Evolutionary conservation across 2,797 vertebrate species (phyloP).

Genomic region (Denticeps clupeoides): DNA sequence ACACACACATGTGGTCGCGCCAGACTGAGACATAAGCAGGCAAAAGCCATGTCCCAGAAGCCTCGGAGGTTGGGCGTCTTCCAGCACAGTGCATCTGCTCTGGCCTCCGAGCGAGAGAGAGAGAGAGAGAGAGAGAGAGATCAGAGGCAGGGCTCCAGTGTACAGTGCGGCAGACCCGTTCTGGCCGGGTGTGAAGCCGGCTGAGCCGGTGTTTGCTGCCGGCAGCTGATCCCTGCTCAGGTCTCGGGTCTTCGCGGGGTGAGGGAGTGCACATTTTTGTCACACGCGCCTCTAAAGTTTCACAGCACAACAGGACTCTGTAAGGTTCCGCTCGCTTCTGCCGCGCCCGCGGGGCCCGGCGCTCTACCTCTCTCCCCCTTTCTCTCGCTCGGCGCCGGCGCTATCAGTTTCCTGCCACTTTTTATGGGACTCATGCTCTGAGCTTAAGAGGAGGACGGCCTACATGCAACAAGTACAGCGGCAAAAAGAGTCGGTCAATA

Average conservation of each 20-base stretch:
- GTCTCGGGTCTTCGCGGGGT: conserved; percentile 13
- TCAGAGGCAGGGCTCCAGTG: conserved; percentile 45
- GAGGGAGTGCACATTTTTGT: conserved; percentile 20
- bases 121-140: background rate
- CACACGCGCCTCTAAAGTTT: conserved; percentile 41
- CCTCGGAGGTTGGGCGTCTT: conserved; percentile 59
- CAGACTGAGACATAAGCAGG: conserved; percentile 7
- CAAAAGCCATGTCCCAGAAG: conserved; percentile 28
- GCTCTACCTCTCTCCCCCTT: conserved; percentile 29
- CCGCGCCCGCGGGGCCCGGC: conserved; percentile 17
- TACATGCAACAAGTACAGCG: background rate
- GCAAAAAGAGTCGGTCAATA: background rate
- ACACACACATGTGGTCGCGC: conserved; percentile 2
- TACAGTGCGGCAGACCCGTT: conserved; percentile 33
- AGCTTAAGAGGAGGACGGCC: background rate
- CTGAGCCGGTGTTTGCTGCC: background rate
- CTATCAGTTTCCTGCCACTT: conserved; percentile 12
- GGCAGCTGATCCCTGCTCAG: background rate
- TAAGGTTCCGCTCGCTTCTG: conserved; percentile 17
- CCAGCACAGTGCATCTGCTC: conserved; percentile 57
- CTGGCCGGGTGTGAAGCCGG: conserved; percentile 3
- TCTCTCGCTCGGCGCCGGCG: conserved; percentile 31
- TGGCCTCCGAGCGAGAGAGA: background rate
- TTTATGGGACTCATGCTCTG: conserved; percentile 9
- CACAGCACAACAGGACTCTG: conserved; percentile 36